Evolutionary conservation across 1,140 invertebrate genomes (phyloP).

Genomic region (Drosophila bocki): DNA sequence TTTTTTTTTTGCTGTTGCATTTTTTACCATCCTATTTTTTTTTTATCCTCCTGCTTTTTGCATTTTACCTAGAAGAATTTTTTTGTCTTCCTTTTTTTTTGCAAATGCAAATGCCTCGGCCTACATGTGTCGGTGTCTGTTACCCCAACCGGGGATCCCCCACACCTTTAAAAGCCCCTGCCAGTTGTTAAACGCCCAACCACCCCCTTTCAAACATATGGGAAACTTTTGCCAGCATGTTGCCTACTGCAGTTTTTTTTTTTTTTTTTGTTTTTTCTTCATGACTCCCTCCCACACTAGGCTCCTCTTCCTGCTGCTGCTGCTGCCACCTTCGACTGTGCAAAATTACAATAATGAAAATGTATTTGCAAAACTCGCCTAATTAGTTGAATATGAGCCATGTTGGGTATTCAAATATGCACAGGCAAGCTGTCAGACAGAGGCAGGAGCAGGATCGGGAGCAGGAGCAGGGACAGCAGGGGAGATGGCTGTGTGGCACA

Average conservation of each 20-base stretch:
- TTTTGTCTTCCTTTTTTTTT: conserved; percentile 40
- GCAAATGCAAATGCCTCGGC: conserved; percentile 79
- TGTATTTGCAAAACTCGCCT: conserved; percentile 81
- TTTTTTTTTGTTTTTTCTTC: conserved; percentile 23
- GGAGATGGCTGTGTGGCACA: conserved; percentile 36
- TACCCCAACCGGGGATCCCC: background rate
- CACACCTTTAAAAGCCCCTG: background rate
- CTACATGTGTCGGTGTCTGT: conserved; percentile 76
- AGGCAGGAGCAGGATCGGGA: background rate
- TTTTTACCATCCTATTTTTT: conserved; percentile 15
- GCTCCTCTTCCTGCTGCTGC: conserved; percentile 1
- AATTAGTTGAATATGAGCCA: conserved; percentile 83
- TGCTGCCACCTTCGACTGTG: conserved; percentile 29
- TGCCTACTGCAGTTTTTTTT: conserved; percentile 50
- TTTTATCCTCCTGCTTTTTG: conserved; percentile 55
- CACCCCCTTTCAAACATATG: conserved; percentile 40
- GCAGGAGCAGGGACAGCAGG: background rate
- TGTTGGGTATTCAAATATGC: conserved; percentile 80
- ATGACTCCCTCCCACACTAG: background rate
- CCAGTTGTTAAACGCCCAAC: too few species aligned
- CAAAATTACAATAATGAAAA: conserved; percentile 84
- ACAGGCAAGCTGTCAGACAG: conserved; percentile 56
- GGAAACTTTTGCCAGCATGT: conserved; percentile 66
- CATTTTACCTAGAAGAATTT: conserved; percentile 69
- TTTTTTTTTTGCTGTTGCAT: conserved; percentile 3